A percentile compares a stretch with the other conserved stretches of the same genome.
Evolutionary conservation across 2,888 invertebrate genomes (phyloP).

Genomic region (Melanostoma scalare): DNA sequence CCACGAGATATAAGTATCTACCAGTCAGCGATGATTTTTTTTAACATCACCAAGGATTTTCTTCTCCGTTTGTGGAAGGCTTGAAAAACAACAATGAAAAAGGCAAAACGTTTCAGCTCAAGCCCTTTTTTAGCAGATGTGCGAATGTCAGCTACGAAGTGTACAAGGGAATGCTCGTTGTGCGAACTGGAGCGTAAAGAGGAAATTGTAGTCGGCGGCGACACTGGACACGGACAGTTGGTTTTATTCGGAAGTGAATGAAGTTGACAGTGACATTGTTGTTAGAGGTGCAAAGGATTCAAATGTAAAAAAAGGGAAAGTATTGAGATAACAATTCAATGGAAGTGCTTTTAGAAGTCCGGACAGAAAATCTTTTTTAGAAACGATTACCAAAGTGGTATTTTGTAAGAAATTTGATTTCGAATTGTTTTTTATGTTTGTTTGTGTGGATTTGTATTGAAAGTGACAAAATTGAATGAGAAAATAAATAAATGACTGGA

Average conservation of each 20-base stretch:
- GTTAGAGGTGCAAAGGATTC: background rate
- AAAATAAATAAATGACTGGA: too few species aligned
- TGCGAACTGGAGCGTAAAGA: slow-evolving; percentile 21
- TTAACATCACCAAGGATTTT: too few species aligned
- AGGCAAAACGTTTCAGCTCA: background rate
- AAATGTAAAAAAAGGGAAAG: background rate
- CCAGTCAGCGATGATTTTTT: too few species aligned
- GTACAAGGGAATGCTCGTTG: background rate
- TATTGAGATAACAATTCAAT: slow-evolving; percentile 15
- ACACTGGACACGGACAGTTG: slow-evolving; percentile 13
- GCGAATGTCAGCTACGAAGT: background rate
- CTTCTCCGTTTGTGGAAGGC: too few species aligned
- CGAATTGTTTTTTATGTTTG: background rate
- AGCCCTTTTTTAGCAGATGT: background rate
- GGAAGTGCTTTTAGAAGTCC: slow-evolving; percentile 30
- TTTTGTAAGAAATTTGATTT: background rate
- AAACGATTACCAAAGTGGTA: slow-evolving; percentile 1
- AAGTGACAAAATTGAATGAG: too few species aligned
- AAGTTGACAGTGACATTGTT: slow-evolving; percentile 41
- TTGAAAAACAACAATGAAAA: too few species aligned
- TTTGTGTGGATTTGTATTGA: too few species aligned
- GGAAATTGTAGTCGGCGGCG: slow-evolving; percentile 20
- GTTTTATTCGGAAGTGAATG: slow-evolving; percentile 44
- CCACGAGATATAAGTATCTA: too few species aligned
- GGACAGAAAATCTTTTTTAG: background rate